A percentile compares a stretch with the other conserved stretches of the same genome.
Evolutionary conservation across 2,888 invertebrate species (phyloP).

Genomic region (Drosophila helvetica): DNA sequence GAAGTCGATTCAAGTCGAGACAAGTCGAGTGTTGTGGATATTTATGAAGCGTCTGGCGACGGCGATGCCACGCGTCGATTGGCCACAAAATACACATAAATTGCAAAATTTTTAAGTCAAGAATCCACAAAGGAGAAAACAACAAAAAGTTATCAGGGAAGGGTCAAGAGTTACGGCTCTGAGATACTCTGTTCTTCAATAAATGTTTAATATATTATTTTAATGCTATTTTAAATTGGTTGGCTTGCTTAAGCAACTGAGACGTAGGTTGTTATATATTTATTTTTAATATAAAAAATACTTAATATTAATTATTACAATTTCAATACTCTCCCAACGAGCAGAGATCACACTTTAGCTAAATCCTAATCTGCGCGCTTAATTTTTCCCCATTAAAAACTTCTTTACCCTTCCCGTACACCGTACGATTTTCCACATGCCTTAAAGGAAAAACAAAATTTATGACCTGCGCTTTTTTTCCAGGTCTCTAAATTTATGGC

Average conservation of each 20-base stretch:
- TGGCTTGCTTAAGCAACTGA: too few relatives aligned
- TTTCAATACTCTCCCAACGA: too few relatives aligned
- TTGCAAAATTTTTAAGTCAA: slow-evolving; percentile 51
- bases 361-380: too few relatives aligned
- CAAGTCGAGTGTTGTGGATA: slow-evolving; percentile 32
- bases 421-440: too few relatives aligned
- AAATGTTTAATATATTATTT: too few relatives aligned
- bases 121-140: neutral
- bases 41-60: slow-evolving; percentile 32
- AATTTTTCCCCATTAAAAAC: too few relatives aligned
- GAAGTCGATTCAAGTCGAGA: slow-evolving; percentile 15
- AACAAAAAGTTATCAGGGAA: neutral
- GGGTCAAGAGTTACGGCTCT: neutral
- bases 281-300: too few relatives aligned
- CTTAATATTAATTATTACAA: too few relatives aligned
- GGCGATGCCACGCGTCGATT: slow-evolving; percentile 55
- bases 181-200: neutral
- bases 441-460: slow-evolving; percentile 3
- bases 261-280: too few relatives aligned
- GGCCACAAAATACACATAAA: slow-evolving; percentile 56
- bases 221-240: too few relatives aligned
- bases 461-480: slow-evolving; percentile 20
- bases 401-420: too few relatives aligned
- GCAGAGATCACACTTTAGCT: too few relatives aligned
- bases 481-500: slow-evolving; percentile 20